Conservation (phyloP, 2,888 invertebrate genomes). For the Caenorhabditis macrosperma region DNA sequence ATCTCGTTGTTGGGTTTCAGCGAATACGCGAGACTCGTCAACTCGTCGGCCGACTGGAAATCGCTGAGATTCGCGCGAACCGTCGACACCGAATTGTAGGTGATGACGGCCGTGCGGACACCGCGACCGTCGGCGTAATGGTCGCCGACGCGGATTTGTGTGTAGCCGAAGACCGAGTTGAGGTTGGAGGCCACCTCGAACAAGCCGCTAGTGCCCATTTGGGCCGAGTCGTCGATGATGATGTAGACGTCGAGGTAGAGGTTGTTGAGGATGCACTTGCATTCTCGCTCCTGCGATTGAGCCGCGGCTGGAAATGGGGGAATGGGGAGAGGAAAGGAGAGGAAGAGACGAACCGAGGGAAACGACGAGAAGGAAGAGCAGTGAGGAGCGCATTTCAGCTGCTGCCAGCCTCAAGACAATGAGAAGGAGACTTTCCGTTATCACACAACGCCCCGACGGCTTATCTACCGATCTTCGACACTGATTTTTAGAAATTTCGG, state of each 20-base stretch:
- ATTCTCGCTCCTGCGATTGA: conserved; percentile 4
- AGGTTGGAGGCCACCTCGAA: conserved; percentile 22
- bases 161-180: conserved; percentile 35
- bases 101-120: conserved; percentile 5
- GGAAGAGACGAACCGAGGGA: not conserved
- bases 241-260: conserved; percentile 22
- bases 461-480: no score
- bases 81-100: not conserved
- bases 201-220: conserved; percentile 12
- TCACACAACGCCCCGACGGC: no score
- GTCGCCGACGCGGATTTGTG: conserved; percentile 22
- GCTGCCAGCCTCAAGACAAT: not conserved
- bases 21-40: conserved; percentile 11
- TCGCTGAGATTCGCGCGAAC: conserved; percentile 24
- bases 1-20: conserved; percentile 11
- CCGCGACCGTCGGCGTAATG: conserved; percentile 13
- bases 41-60: conserved; percentile 12
- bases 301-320: not conserved
- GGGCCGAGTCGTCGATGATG: conserved; percentile 7
- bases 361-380: not conserved
- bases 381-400: not conserved
- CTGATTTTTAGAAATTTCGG: no score
- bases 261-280: conserved; percentile 28
- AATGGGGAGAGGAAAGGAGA: not conserved
- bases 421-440: not conserved